These are phyloP conservation scores for Ernsta delagoae DNA, from an alignment of 2,888 invertebrate genomes.

Conservation along the genomic window DNA sequence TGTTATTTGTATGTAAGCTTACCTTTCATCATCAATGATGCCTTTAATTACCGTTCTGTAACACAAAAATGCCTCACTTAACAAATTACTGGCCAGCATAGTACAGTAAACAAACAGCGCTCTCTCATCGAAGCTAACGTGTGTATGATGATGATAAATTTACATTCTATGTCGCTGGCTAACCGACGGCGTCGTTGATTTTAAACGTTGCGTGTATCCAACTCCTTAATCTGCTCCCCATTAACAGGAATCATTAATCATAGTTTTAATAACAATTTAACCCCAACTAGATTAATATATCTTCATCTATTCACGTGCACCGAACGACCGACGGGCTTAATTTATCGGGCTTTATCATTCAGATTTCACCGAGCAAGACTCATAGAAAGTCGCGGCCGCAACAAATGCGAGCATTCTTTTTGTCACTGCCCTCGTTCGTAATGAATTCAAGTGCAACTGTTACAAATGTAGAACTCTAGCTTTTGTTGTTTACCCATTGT, in stretches of 20 bases:
- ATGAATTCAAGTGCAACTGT: constrained; percentile 74
- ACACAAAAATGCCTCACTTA: constrained; percentile 50
- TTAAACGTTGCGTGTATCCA: constrained; percentile 74
- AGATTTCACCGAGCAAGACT: constrained; percentile 63
- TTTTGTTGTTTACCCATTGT: constrained; percentile 81
- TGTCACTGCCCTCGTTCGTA: constrained; percentile 50
- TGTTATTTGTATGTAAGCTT: constrained; percentile 7
- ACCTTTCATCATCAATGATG: constrained; percentile 20
- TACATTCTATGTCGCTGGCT: constrained; percentile 68
- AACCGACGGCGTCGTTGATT: constrained; percentile 64
- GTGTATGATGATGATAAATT: constrained; percentile 79
- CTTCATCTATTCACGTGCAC: constrained; percentile 75
- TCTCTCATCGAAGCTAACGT: constrained; percentile 46
- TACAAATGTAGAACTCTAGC: constrained; percentile 67
- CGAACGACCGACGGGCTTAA: constrained; percentile 57
- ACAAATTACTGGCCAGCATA: constrained; percentile 48
- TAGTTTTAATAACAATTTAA: constrained; percentile 85
- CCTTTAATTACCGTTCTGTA: constrained; percentile 42
- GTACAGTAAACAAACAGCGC: constrained; percentile 51
- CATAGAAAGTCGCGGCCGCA: constrained; percentile 71
- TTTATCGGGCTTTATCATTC: constrained; percentile 77
- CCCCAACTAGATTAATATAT: constrained; percentile 83
- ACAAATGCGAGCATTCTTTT: constrained; percentile 65
- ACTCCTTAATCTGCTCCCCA: constrained; percentile 80
- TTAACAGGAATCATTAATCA: constrained; percentile 81